Conservation (phyloP, 2,113 vertebrate genomes). For the Anolis sagrei region DNA sequence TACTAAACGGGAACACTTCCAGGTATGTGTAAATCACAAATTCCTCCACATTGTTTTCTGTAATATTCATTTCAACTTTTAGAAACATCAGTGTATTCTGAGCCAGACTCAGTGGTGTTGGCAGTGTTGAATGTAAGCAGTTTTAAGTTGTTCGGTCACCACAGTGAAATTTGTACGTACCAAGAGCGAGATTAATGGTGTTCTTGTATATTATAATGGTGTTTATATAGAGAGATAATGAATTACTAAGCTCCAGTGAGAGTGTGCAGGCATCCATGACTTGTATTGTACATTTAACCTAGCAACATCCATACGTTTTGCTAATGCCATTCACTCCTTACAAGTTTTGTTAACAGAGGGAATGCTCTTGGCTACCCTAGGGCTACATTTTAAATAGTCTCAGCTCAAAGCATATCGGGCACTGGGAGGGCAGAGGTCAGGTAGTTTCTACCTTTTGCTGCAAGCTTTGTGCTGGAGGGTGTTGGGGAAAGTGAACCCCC, state of each 20-base stretch:
- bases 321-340: background rate
- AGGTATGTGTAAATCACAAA: background rate
- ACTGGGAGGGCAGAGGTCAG: background rate
- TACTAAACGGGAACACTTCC: background rate
- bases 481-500: background rate
- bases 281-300: constrained; percentile 1
- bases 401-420: background rate
- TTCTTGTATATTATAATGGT: background rate
- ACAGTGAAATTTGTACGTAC: accelerated
- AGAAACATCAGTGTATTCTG: background rate
- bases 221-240: constrained; percentile 2
- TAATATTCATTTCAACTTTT: background rate
- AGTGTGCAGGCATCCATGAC: constrained; percentile 39
- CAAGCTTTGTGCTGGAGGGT: background rate
- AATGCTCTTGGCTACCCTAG: background rate
- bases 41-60: background rate
- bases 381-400: background rate
- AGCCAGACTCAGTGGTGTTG: background rate
- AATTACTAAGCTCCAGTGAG: constrained; percentile 18
- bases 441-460: background rate
- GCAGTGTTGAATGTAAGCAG: constrained; percentile 10
- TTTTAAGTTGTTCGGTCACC: background rate
- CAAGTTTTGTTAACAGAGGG: background rate
- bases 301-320: constrained; percentile 20
- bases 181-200: background rate